Base-by-base conservation (phyloP, 2,888 invertebrate genomes). In the Zhengitettix transpicula region DNA sequence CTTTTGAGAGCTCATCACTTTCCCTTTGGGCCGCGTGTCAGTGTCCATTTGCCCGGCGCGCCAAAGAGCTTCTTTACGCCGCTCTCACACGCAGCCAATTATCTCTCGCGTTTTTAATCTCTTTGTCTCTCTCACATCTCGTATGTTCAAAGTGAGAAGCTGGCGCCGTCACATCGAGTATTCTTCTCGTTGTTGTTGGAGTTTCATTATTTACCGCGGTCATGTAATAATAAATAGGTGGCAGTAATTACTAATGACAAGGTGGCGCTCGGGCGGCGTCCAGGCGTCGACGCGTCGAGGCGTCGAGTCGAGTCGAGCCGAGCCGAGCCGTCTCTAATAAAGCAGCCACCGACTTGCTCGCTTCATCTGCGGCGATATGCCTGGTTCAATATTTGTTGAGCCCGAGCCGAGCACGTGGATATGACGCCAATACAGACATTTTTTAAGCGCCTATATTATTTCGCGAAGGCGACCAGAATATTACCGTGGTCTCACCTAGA, bases 51-150 rank as follows among this genome's bases (percentile, higher is more conserved):
- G 56, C 56, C 56, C 53, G 60, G 40, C 42, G 53, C 40, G 56
- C 56, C 56, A 60, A 60, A 60, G 60, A 60, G 60, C 56, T 60
- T 56, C 60, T 60, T 60, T 60, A 60, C 56, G 56, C 56, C 56
- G 60, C 60, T 52, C 60, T 28, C 55, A 53, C 56, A 60, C 57
- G 56, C 56, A 60, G 56, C 60, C 56, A 57, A 57, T 56, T 60
- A 60, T 57, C 60, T 57, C 60, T 42, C 56, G 56, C 56, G 60
- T 60, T 60, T 60, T 60, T 60, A 60, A 60, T 60, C 60, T 60
- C 60, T 60, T 60, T 60, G 58, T 52, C 44, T 56, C 60, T 60
- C 52, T 56, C 56, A 41, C 53, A 55, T 55, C 55, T 40, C 17
- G n/a, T n/a, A n/a, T n/a, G 47, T 47, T 47, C 14, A 47, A 47